Percentiles rank a stretch among this genome's conserved stretches.
phyloP scores from a whole-genome alignment of 2,113 vertebrate genomes.

The Otocyon megalotis region DNA sequence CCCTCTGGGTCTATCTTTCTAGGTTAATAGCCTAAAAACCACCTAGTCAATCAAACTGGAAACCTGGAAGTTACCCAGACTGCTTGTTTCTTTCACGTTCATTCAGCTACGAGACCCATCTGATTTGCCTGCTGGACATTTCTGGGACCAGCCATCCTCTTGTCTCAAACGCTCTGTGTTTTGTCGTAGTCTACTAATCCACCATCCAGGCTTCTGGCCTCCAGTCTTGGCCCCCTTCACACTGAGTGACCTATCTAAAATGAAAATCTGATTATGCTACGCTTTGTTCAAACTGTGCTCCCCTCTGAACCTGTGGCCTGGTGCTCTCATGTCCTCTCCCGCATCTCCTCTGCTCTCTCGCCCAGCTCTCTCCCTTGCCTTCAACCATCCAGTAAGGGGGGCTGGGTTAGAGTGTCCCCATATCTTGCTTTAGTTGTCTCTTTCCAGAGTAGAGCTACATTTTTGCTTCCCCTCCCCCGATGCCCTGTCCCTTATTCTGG shows the following conservation, averaged over 20 bases:
- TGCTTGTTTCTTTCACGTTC: not conserved
- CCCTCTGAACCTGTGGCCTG: rapidly evolving
- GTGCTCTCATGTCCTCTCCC: too few species aligned
- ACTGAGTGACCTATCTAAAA: not conserved
- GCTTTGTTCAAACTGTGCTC: not conserved
- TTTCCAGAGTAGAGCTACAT: not conserved
- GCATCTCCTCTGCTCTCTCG: too few species aligned
- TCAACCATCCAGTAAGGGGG: not conserved
- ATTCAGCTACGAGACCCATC: not conserved
- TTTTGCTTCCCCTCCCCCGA: not conserved
- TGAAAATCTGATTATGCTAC: not conserved
- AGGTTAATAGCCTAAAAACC: not conserved
- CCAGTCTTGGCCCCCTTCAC: not conserved
- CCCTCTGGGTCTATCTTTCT: not conserved
- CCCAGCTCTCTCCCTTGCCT: not conserved
- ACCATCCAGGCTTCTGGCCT: not conserved
- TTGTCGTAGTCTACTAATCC: not conserved
- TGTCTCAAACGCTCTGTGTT: not conserved
- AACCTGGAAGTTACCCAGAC: not conserved
- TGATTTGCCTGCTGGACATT: not conserved
- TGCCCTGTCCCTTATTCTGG: not conserved
- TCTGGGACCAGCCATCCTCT: not conserved
- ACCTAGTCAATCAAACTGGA: not conserved
- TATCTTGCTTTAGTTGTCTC: not conserved
- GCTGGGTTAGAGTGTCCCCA: not conserved